Conservation (phyloP, 2,113 vertebrate species). For the Eolophus roseicapilla region DNA sequence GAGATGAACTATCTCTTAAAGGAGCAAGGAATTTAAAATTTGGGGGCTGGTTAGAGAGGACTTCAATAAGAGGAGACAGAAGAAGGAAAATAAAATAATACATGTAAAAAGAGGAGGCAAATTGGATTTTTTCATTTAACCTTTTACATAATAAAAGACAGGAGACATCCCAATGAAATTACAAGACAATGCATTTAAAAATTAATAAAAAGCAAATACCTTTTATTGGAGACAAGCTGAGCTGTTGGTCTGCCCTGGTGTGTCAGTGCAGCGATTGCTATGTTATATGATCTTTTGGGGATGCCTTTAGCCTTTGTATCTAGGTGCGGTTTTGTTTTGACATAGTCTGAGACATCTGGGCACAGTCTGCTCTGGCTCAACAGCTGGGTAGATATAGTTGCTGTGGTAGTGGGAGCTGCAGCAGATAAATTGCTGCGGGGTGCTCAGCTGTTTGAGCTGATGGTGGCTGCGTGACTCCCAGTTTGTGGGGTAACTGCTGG, state of each 20-base stretch:
- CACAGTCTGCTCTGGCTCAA: background rate
- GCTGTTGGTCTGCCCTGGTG: background rate
- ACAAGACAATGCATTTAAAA: constrained; percentile 11
- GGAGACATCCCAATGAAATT: constrained; percentile 43
- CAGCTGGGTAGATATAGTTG: background rate
- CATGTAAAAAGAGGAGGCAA: constrained; percentile 1
- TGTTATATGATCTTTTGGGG: background rate
- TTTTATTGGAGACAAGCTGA: constrained; percentile 16
- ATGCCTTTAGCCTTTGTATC: background rate
- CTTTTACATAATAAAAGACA: constrained; percentile 61
- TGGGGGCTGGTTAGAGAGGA: background rate
- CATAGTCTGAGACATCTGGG: background rate
- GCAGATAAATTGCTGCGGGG: background rate
- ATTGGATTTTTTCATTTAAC: constrained; percentile 50
- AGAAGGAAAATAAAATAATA: constrained; percentile 31
- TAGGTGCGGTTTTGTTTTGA: background rate
- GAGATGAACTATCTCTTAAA: background rate
- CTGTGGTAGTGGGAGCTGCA: background rate
- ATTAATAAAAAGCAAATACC: constrained; percentile 49
- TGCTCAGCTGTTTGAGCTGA: background rate
- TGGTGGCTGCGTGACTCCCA: background rate
- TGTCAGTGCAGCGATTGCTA: background rate
- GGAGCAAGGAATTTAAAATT: background rate
- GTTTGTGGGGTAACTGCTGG: background rate
- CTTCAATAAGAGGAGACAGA: constrained; percentile 31